Conservation (phyloP, 2,113 vertebrate genomes). For the Carassius gibelio region DNA sequence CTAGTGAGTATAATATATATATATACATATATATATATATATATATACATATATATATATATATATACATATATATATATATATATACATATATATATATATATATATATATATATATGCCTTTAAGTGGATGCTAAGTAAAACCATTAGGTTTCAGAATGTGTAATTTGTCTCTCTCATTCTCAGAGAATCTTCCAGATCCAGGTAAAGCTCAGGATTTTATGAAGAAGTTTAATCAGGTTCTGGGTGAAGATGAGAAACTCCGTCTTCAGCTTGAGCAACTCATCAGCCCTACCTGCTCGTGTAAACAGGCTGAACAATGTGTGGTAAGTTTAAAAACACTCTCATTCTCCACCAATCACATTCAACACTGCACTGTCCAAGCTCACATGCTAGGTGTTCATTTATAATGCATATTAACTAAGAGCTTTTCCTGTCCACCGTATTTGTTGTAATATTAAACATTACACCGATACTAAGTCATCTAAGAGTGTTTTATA, state of each 20-base stretch:
- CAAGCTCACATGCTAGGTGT: background rate
- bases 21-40: too few species aligned
- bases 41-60: too few species aligned
- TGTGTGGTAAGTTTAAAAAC: conserved; percentile 94
- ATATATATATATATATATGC: background rate
- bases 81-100: too few species aligned
- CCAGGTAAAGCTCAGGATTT: conserved; percentile 99
- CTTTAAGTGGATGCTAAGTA: background rate
- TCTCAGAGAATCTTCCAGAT: conserved; percentile 93
- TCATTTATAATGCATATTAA: background rate
- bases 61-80: too few species aligned
- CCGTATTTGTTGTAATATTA: background rate
- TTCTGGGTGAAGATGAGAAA: conserved; percentile 96
- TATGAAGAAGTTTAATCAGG: conserved; percentile 99
- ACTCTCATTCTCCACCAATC: background rate
- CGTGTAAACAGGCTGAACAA: conserved; percentile 96
- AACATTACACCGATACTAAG: background rate
- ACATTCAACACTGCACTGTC: background rate
- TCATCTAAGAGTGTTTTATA: background rate
- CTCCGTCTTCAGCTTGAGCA: conserved; percentile 89
- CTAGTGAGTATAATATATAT: conserved; percentile 93
- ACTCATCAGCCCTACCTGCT: conserved; percentile 95
- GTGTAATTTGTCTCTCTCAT: background rate
- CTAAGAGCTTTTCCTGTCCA: background rate
- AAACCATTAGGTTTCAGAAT: background rate